Base-by-base conservation (phyloP, 2,888 invertebrate genomes). In the Zhuqinia jingwanae region DNA sequence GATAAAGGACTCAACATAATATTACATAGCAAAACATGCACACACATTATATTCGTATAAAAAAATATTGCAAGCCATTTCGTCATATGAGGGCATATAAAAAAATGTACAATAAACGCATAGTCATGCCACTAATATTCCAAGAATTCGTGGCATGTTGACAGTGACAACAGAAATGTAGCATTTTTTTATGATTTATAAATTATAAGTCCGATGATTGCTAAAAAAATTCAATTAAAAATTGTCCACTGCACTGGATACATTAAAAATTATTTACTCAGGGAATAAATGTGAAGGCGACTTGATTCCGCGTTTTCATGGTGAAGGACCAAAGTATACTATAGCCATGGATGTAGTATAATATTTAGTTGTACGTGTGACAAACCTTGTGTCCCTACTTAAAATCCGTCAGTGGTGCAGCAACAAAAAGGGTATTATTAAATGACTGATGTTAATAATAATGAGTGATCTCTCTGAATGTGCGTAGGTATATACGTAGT, bases 301-400 rank as follows among this genome's bases (percentile, higher is more conserved):
- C n/a, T n/a, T n/a, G n/a, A n/a, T n/a, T n/a, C n/a, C n/a, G n/a
- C n/a, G n/a, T n/a, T 84, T 84, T 78, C 36, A 36, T n/a, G n/a
- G 70, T 84, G 84, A 84, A 84, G 77, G 77, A 84, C 77, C 36
- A 36, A 6, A 6, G 3, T 36, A 36, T 36, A 36, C 8, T 3
- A 36, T 6, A 36, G 3, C 36, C 36, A 36, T 8, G 3, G 36
- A 6, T 36, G 36, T 36, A 36, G 36, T 36, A 36, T n/a, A 36
- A 36, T 36, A 36, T 6, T 3, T 6, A 36, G 36, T 6, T 8
- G 45, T 47, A 86, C 86, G 86, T 86, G 86, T 86, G 86, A 81
- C 86, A 76, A 81, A 77, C 86, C 76, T 60, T 68, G 36, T 60
- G 65, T 17, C 27, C 22, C 65, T 65, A 58, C 81, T 86, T 86